Percentiles rank a stretch among this genome's conserved stretches.
These are phyloP conservation scores for Coelopa frigida DNA, from an alignment of 1,140 invertebrate genomes.

Conservation along the genomic window DNA sequence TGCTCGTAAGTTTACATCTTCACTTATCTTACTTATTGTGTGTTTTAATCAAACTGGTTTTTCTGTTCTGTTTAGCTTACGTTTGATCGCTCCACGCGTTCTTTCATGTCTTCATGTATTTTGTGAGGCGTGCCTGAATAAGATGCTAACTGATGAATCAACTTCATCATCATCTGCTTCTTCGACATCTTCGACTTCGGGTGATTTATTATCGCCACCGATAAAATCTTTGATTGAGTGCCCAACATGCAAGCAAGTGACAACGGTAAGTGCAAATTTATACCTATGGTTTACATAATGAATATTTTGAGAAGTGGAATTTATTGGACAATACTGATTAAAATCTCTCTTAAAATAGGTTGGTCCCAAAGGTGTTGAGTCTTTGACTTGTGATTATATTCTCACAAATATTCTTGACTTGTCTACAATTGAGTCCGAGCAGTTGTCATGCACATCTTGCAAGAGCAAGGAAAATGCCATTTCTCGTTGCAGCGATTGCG, in stretches of 20 bases:
- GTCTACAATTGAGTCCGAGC: slow-evolving; percentile 65
- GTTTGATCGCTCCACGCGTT: slow-evolving; percentile 71
- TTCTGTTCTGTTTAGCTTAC: slow-evolving; percentile 36
- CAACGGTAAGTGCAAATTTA: slow-evolving; percentile 50
- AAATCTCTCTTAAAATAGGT: slow-evolving; percentile 44
- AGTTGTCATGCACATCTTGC: slow-evolving; percentile 78
- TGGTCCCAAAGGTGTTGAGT: slow-evolving; percentile 62
- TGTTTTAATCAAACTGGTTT: background rate
- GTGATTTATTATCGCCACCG: slow-evolving; percentile 17
- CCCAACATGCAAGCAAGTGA: slow-evolving; percentile 78
- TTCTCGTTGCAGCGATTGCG: slow-evolving; percentile 86
- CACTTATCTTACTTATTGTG: background rate
- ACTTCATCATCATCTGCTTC: slow-evolving; percentile 47
- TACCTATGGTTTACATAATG: background rate
- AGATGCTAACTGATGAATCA: slow-evolving; percentile 62
- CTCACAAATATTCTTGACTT: slow-evolving; percentile 79
- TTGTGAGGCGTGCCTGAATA: slow-evolving; percentile 81
- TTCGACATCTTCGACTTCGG: slow-evolving; percentile 32
- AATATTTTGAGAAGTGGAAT: background rate
- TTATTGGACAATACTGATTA: background rate
- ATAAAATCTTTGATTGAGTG: slow-evolving; percentile 47
- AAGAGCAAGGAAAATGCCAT: slow-evolving; percentile 84
- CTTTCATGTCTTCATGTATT: slow-evolving; percentile 89
- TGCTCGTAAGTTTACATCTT: slow-evolving; percentile 30
- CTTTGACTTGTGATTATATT: slow-evolving; percentile 74